phyloP scores from a whole-genome alignment of 2,888 invertebrate genomes.

The Diaprepes abbreviatus region DNA sequence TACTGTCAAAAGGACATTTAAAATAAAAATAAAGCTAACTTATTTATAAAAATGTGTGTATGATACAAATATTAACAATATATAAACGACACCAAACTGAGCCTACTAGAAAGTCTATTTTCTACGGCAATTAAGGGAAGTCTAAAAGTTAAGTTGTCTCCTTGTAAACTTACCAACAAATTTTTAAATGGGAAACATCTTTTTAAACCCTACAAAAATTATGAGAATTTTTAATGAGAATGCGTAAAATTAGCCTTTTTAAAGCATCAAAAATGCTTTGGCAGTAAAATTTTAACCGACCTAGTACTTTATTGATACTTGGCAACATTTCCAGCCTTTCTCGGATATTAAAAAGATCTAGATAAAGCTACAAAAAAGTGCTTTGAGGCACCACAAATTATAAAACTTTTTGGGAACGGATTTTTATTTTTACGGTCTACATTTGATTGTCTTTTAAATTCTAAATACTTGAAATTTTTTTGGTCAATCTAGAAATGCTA shows the following conservation, averaged over 20 bases:
- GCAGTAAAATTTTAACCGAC: slow-evolving; percentile 8
- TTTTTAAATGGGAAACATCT: not conserved
- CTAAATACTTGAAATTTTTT: too few relatives aligned
- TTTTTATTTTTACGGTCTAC: slow-evolving; percentile 35
- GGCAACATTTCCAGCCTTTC: slow-evolving; percentile 14
- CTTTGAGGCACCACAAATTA: slow-evolving; percentile 6
- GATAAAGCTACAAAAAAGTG: slow-evolving; percentile 26
- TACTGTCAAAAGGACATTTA: too few relatives aligned
- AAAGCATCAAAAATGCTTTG: not conserved
- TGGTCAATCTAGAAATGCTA: too few relatives aligned
- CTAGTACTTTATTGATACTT: slow-evolving; percentile 18
- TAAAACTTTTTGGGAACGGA: slow-evolving; percentile 19
- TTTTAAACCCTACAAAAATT: not conserved
- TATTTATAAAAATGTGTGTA: too few relatives aligned
- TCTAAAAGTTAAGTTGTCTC: too few relatives aligned
- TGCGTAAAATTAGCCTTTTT: not conserved
- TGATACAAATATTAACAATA: too few relatives aligned
- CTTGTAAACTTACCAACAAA: too few relatives aligned
- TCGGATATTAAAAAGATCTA: slow-evolving; percentile 19
- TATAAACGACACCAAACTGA: too few relatives aligned
- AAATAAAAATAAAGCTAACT: too few relatives aligned
- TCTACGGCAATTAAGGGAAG: too few relatives aligned
- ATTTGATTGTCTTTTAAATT: too few relatives aligned
- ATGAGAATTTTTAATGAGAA: slow-evolving; percentile 5
- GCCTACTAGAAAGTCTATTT: too few relatives aligned